These are phyloP conservation scores for Stomatorhinus walkeri DNA, from an alignment of 2,797 vertebrate species.

Conservation along the genomic window DNA sequence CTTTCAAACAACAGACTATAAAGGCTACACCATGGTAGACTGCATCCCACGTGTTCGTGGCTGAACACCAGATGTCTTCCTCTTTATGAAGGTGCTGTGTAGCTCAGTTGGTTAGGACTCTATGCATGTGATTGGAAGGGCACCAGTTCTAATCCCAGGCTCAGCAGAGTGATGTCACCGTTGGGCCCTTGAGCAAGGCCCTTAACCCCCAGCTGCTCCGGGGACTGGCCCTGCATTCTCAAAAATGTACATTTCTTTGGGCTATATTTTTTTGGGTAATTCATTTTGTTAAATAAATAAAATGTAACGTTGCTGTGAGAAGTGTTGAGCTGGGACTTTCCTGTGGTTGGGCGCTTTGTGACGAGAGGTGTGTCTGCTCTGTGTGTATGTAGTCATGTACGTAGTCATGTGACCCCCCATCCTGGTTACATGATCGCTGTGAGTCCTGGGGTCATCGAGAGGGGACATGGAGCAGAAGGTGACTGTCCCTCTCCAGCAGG, in stretches of 20 bases:
- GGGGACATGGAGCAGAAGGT: not conserved
- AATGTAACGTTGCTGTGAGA: not conserved
- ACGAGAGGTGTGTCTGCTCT: not conserved
- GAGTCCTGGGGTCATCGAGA: not conserved
- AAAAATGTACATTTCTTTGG: not conserved
- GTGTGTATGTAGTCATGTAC: not conserved
- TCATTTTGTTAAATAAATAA: not conserved
- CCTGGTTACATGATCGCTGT: not conserved
- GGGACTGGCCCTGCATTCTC: not conserved
- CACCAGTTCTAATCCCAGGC: not conserved
- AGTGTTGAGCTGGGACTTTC: not conserved
- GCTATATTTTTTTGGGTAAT: not conserved
- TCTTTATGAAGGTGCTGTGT: not conserved
- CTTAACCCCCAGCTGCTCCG: not conserved
- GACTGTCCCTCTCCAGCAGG: not conserved
- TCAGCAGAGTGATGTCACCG: not conserved
- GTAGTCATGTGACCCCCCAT: not conserved
- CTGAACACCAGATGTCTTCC: not conserved
- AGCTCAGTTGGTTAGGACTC: not conserved
- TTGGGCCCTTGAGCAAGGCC: not conserved
- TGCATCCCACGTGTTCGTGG: not conserved
- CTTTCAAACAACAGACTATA: not conserved
- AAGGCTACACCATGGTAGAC: not conserved
- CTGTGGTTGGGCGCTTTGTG: not conserved
- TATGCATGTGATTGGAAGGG: not conserved